Evolutionary conservation across 2,113 vertebrate species (phyloP).

Genomic region (Catharus minimus): DNA sequence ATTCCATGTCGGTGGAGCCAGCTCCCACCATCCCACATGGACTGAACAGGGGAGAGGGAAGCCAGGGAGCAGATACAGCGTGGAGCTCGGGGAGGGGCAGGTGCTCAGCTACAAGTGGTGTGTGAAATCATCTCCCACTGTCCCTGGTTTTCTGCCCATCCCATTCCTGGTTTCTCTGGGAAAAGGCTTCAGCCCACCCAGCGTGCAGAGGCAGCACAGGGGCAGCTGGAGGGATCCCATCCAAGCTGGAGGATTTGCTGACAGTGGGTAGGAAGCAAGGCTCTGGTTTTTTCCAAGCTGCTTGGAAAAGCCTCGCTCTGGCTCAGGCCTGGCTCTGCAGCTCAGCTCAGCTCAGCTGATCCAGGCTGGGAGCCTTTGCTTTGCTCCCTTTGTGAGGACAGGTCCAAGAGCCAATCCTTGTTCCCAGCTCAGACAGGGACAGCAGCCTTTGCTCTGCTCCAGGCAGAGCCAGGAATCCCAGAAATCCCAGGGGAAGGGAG

Average conservation of each 20-base stretch:
- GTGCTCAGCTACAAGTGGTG: not conserved
- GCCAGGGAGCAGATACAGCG: not conserved
- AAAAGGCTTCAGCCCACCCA: conserved; percentile 50
- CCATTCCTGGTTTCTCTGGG: conserved; percentile 10
- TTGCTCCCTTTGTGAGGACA: not conserved
- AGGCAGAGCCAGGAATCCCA: not conserved
- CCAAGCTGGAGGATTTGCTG: conserved; percentile 2
- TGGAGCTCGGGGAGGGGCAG: not conserved
- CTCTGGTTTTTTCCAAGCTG: not conserved
- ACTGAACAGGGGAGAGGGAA: not conserved
- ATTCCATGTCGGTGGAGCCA: not conserved
- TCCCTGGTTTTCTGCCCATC: not conserved
- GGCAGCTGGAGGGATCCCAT: conserved; percentile 9
- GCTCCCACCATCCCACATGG: not conserved
- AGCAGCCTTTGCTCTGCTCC: conserved; percentile 14
- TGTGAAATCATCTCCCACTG: not conserved
- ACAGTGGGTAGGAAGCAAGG: not conserved
- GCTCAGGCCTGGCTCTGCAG: not conserved
- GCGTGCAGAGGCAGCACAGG: not conserved
- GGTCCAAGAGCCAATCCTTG: not conserved
- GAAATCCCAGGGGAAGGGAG: not conserved
- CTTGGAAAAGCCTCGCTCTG: not conserved
- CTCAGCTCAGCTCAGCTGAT: not conserved
- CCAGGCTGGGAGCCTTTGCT: not conserved
- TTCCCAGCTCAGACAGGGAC: not conserved